Evolutionary conservation across 2,888 invertebrate genomes (phyloP).

Genomic region (Crocallis elinguaria): DNA sequence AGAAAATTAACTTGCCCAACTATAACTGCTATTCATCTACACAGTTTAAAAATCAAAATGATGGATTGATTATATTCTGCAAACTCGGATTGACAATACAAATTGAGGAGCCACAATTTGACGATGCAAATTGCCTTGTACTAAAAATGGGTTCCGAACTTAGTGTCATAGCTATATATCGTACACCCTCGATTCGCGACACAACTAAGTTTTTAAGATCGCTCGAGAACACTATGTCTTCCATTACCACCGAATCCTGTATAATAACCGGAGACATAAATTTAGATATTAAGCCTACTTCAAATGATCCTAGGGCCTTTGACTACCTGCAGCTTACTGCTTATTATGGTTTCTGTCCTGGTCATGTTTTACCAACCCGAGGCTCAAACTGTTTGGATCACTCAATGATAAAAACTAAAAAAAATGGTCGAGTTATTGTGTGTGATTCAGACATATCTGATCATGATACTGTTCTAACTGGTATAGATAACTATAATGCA

Average conservation of each 20-base stretch:
- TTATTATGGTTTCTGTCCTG: too few relatives aligned
- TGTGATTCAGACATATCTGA: neutral
- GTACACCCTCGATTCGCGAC: neutral
- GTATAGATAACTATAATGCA: neutral
- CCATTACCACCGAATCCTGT: neutral
- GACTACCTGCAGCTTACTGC: constrained; percentile 9
- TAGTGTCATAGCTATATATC: neutral
- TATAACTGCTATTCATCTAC: constrained; percentile 3
- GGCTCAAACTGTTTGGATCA: too few relatives aligned
- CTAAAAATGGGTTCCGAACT: neutral
- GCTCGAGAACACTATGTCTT: neutral
- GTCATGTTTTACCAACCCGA: constrained; percentile 6
- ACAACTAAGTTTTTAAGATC: neutral
- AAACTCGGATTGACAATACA: neutral
- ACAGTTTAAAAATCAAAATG: constrained; percentile 9
- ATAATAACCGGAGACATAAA: constrained; percentile 5
- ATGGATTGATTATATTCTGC: constrained; percentile 6
- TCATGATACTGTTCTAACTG: constrained; percentile 9
- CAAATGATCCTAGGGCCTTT: neutral
- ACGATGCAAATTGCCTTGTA: constrained; percentile 9
- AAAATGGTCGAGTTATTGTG: constrained; percentile 3
- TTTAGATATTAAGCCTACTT: neutral
- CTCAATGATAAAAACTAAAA: too few relatives aligned
- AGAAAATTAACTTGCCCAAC: neutral
- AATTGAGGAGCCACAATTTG: constrained; percentile 5